Conservation (phyloP, 2,888 invertebrate genomes). For the Andrena haemorrhoa region DNA sequence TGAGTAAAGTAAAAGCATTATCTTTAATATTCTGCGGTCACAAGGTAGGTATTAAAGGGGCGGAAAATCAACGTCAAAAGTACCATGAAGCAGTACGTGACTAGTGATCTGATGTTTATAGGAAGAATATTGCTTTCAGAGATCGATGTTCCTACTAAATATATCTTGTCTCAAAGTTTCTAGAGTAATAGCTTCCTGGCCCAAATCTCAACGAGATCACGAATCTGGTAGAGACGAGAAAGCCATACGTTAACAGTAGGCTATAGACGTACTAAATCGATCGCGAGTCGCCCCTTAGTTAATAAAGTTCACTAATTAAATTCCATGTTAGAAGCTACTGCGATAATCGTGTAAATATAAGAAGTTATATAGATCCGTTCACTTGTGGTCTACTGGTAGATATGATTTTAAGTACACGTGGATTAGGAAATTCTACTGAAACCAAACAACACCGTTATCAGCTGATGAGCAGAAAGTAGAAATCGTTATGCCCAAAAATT, state of each 20-base stretch:
- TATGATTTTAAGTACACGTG: not conserved
- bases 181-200: slow-evolving; percentile 65
- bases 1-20: slow-evolving; percentile 9
- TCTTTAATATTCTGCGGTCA: not conserved
- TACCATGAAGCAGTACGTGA: slow-evolving; percentile 19
- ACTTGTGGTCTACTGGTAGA: not conserved
- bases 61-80: not conserved
- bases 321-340: slow-evolving; percentile 41
- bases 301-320: slow-evolving; percentile 58
- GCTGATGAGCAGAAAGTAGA: too few relatives aligned
- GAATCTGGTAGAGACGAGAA: slow-evolving; percentile 52
- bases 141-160: slow-evolving; percentile 45
- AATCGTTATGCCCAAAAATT: too few relatives aligned
- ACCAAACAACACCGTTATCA: too few relatives aligned
- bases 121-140: slow-evolving; percentile 41
- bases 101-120: slow-evolving; percentile 38
- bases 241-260: slow-evolving; percentile 34
- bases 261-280: slow-evolving; percentile 57
- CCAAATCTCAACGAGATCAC: slow-evolving; percentile 59
- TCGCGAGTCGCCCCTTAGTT: slow-evolving; percentile 40
- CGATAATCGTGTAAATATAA: slow-evolving; percentile 28
- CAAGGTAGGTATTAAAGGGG: not conserved
- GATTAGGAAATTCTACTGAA: not conserved
- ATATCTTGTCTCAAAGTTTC: slow-evolving; percentile 52
- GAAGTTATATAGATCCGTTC: slow-evolving; percentile 21